Base-by-base conservation (phyloP, 2,888 invertebrate species). In the Fragum whitleyi region DNA sequence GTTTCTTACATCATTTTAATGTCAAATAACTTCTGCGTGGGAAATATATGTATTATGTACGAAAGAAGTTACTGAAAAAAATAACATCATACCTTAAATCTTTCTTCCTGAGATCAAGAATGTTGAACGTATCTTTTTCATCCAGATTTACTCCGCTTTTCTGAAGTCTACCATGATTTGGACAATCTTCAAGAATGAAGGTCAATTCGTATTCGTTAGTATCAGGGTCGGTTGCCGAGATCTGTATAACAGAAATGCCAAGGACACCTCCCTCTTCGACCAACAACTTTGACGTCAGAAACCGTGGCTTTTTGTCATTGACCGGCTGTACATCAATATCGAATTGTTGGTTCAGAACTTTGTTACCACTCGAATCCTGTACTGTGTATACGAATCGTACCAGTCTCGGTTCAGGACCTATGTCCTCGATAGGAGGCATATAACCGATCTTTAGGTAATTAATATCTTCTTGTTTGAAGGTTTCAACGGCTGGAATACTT, bases 381-480 rank as follows among this genome's bases (percentile, higher is more conserved):
- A 93, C 92, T 32, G 92, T 91, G 86, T 92, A 93, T 3, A 91
- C 89, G 83, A 93, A 88, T n/a, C 91, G 75, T 14, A 92, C 91
- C 21, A 91, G 83, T 28, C 90, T 79, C 0, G 91, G 87, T 68
- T 91, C 89, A 0, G 93, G 91, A 6, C 94, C 94, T 14, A 94
- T 93, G 74, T 94, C 94, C 21, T 85, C 81, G 53, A 85, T 55
- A 0, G 94, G 93, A 0, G 94, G 94, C 85, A 94, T 90, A 83
- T 94, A 94, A 19, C 91, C 93, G 5, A 94, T 90, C 88, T 93
- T 92, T 77, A 90, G 87, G 78, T 93, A 90, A 83, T 93, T 93
- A 26, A 94, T 90, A 79, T 94, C 92, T 39, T 89, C 88, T 86
- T 94, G 94, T 21, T 91, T 93, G 79, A 94, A 94, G 1, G 87